A percentile compares a stretch with the other conserved stretches of the same genome.
These are phyloP conservation scores for Drosophila suboccidentalis DNA, from an alignment of 2,888 invertebrate species.

Conservation along the genomic window DNA sequence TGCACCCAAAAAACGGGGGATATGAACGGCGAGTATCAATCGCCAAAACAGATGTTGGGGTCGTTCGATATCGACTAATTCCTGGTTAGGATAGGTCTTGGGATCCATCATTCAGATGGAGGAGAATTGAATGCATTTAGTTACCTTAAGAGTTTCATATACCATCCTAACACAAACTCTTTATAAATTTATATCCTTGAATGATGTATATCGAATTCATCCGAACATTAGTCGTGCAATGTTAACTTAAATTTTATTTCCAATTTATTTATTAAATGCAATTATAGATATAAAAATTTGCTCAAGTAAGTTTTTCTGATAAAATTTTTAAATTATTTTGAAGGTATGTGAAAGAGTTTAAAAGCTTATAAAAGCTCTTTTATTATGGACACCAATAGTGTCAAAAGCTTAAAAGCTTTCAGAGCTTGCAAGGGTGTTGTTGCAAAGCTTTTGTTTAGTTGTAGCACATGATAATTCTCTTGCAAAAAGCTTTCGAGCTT, in stretches of 20 bases:
- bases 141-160: background rate
- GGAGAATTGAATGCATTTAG: background rate
- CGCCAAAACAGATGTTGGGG: background rate
- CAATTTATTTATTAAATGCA: background rate
- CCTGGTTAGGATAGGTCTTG: slow-evolving; percentile 30
- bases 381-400: background rate
- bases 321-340: background rate
- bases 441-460: background rate
- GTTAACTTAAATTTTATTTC: background rate
- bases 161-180: background rate
- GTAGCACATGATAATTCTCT: background rate
- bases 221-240: background rate
- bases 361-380: background rate
- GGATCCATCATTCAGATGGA: too few species aligned
- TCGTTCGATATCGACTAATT: slow-evolving; percentile 1
- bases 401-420: slow-evolving; percentile 1
- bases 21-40: background rate
- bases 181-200: too few species aligned
- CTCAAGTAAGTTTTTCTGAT: background rate
- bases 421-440: background rate
- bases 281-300: background rate
- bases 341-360: background rate
- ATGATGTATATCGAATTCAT: background rate
- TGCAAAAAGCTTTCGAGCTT: slow-evolving; percentile 1
- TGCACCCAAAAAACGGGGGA: background rate